Conservation (phyloP, 2,888 invertebrate species). For the Hesperia comma region DNA sequence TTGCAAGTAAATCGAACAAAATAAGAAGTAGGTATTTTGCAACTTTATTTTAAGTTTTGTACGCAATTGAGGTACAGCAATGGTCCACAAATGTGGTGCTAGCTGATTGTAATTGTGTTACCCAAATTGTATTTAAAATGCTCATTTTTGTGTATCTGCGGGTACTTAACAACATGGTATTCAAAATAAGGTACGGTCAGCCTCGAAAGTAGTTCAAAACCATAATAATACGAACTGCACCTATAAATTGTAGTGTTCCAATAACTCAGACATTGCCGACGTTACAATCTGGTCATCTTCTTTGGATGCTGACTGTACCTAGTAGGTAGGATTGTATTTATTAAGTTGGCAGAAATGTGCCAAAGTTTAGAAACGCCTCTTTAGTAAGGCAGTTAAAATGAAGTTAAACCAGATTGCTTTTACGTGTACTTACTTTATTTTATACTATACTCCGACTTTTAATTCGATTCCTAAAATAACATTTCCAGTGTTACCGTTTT, state of each 20-base stretch:
- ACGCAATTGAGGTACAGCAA: too few species aligned
- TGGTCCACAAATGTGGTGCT: too few species aligned
- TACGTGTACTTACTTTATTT: background rate
- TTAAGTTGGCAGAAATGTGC: background rate
- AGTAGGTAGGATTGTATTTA: background rate
- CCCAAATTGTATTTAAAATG: background rate
- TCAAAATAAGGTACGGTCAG: background rate
- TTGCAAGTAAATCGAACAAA: too few species aligned
- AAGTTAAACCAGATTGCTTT: background rate
- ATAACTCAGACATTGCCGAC: too few species aligned
- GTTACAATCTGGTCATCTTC: too few species aligned
- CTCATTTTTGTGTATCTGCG: background rate
- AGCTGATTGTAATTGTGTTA: background rate
- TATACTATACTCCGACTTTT: too few species aligned
- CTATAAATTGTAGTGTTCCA: too few species aligned
- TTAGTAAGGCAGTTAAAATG: background rate
- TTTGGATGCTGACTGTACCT: too few species aligned
- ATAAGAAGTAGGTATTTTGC: too few species aligned
- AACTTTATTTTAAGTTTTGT: too few species aligned
- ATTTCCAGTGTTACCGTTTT: too few species aligned
- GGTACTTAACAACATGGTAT: background rate
- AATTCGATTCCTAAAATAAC: too few species aligned
- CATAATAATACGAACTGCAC: background rate
- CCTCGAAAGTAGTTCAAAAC: background rate
- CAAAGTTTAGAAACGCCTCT: background rate